phyloP scores from a whole-genome alignment of 2,797 vertebrate species.

The Etheostoma perlongum region DNA sequence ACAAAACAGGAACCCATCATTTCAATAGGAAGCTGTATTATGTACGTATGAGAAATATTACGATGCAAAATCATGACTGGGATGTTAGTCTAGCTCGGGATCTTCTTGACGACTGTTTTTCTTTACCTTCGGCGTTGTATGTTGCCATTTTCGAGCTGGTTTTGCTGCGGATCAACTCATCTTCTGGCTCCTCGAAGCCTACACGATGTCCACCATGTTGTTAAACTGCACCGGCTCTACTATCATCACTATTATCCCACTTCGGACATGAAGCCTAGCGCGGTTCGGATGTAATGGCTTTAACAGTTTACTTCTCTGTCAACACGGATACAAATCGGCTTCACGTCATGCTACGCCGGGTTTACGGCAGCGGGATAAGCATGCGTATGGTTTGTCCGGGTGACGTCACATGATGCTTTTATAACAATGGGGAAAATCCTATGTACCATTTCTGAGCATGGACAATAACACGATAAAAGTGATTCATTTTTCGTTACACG shows the following conservation, averaged over 20 bases:
- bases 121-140: conserved; percentile 81
- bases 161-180: conserved; percentile 56
- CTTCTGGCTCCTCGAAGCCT: conserved; percentile 26
- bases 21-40: background rate
- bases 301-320: conserved; percentile 32
- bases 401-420: conserved; percentile 57
- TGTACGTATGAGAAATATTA: background rate
- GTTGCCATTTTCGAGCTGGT: conserved; percentile 79
- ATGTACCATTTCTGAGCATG: accelerated
- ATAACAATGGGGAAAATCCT: background rate
- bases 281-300: background rate
- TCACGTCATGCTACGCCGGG: conserved; percentile 57
- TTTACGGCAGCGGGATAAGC: conserved; percentile 65
- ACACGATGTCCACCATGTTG: background rate
- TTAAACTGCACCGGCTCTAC: background rate
- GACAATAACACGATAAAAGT: background rate
- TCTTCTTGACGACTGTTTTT: background rate
- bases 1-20: conserved; percentile 4
- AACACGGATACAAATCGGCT: conserved; percentile 35
- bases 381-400: background rate
- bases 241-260: background rate
- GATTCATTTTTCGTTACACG: background rate
- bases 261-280: background rate
- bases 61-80: accelerated
- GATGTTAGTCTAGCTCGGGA: background rate